Base-by-base conservation (phyloP, 2,888 invertebrate species). In the Xestobium rufovillosum region DNA sequence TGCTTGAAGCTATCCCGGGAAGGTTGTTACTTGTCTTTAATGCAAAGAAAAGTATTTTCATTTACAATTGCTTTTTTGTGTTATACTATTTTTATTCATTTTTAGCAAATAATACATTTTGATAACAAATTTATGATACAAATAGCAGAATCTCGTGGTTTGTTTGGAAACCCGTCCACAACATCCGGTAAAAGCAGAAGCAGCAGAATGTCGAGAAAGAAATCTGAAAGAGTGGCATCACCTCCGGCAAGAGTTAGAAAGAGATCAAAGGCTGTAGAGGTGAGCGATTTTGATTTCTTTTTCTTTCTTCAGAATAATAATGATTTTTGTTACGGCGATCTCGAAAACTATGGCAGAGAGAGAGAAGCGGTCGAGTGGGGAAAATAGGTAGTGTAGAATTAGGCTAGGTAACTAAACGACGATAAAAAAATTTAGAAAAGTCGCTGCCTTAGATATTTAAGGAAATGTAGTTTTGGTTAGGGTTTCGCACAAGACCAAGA, bases 81-180 rank as follows among this genome's bases (percentile, higher is more conserved):
- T 8, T 19, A n/a, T 19, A 19, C 23, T 8, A 8, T 19, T n/a
- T 19, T 8, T 19, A 19, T 19, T 19, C 23, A 19, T 29, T 50
- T 55, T 35, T 50, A 79, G 75, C 77, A 81, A 67, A 72, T 87
- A 51, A 83, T 81, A 35, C 75, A 80, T 26, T 71, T 87, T 52
- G 82, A 88, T 61, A 83, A 85, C 3, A 80, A 85, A 60, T 86
- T 81, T 59, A 82, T 88, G 75, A 88, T 88, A 48, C 75, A 80
- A 51, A 83, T 86, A 66, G 87, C 88, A 2, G 87, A 87, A 62
- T 73, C 78, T 26, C 73, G 86, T 40, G 86, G 87, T 0, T 63
- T 88, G 44, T 88, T 88, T 59, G 85, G 64, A 3, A 52, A 45
- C 3, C 52, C 44, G 3, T 49, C 54, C 3, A 47, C 49, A 2